A percentile compares a stretch with the other conserved stretches of the same genome.
Evolutionary conservation across 2,113 vertebrate genomes (phyloP).

Genomic region (Tragelaphus buxtoni): DNA sequence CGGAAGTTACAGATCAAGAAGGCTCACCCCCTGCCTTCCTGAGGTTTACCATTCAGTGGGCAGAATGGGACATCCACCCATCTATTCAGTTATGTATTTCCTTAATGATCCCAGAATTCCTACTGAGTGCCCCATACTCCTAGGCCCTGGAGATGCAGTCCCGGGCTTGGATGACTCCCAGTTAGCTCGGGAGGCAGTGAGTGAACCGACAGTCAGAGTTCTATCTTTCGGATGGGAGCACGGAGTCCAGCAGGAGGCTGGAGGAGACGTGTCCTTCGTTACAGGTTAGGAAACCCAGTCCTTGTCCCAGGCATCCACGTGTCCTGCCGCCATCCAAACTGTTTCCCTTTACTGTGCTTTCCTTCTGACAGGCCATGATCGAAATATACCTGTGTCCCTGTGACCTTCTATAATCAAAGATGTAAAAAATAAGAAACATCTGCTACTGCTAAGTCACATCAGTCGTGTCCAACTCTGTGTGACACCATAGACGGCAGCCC

Average conservation of each 20-base stretch:
- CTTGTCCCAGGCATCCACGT: rapidly evolving
- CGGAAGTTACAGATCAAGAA: not conserved
- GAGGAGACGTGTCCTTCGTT: not conserved
- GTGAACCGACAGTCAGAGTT: not conserved
- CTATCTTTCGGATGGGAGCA: not conserved
- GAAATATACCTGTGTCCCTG: not conserved
- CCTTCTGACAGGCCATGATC: not conserved
- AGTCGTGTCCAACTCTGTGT: no score
- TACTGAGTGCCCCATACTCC: not conserved
- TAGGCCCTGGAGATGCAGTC: not conserved
- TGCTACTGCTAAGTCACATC: no score
- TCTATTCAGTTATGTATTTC: not conserved
- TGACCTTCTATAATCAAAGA: not conserved
- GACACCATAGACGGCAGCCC: no score
- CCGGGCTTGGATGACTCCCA: rapidly evolving
- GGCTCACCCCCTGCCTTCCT: not conserved
- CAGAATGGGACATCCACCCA: not conserved
- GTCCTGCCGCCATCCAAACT: not conserved
- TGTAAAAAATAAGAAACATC: not conserved
- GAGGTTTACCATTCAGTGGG: not conserved
- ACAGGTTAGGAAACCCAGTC: not conserved
- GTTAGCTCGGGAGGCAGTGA: not conserved
- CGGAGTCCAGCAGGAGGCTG: not conserved
- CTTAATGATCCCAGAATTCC: not conserved
- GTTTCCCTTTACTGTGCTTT: not conserved